These are phyloP conservation scores for Picus viridis DNA, from an alignment of 2,797 vertebrate genomes.

Conservation along the genomic window DNA sequence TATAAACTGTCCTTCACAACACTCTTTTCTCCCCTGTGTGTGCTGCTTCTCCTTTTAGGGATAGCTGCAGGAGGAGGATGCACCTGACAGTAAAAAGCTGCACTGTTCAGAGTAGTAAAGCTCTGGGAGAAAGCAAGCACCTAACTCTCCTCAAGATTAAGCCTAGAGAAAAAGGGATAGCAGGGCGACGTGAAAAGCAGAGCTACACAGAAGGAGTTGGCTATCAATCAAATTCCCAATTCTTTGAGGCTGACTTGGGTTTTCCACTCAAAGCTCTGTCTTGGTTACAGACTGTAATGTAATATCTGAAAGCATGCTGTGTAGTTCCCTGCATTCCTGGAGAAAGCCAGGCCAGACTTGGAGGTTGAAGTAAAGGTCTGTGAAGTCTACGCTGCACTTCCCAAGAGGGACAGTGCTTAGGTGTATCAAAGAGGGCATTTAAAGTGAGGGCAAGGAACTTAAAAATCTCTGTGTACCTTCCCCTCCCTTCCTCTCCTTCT, in stretches of 20 bases:
- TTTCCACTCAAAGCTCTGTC: conserved; percentile 58
- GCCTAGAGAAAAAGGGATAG: conserved; percentile 18
- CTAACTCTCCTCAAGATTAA: neutral
- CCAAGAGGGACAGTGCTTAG: neutral
- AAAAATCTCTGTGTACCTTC: conserved; percentile 10
- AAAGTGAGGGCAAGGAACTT: conserved; percentile 15
- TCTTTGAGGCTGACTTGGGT: conserved; percentile 60
- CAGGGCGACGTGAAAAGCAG: conserved; percentile 16
- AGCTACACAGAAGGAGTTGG: conserved; percentile 35
- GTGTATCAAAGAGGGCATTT: conserved; percentile 49
- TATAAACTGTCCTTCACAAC: conserved; percentile 70
- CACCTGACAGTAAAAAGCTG: neutral
- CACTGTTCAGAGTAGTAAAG: neutral
- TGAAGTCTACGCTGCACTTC: neutral
- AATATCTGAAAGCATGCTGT: conserved; percentile 42
- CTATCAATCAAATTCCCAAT: conserved; percentile 40
- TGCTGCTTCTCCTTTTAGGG: conserved; percentile 6
- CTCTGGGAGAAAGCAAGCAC: neutral
- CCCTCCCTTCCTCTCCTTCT: conserved; percentile 48
- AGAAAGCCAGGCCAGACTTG: conserved; percentile 1
- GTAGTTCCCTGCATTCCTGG: conserved; percentile 33
- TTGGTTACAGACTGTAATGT: conserved; percentile 27
- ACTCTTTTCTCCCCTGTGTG: neutral
- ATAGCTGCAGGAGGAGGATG: neutral
- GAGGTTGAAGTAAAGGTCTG: conserved; percentile 6